Evolutionary conservation across 2,113 vertebrate species (phyloP), one percentile per base, ranked within the genome.

Genomic region (Ranitomeya variabilis): DNA sequence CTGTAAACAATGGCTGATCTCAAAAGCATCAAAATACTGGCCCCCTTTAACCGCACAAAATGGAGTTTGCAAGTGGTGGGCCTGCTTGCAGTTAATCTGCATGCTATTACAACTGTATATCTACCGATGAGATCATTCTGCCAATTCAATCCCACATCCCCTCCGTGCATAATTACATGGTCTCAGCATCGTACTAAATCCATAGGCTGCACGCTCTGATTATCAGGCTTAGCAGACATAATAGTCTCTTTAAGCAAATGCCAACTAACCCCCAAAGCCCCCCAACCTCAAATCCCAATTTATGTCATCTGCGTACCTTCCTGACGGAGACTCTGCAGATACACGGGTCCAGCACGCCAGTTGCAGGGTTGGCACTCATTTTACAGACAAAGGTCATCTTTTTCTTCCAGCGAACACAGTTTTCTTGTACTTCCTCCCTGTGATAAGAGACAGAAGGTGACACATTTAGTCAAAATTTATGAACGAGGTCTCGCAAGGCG

Each of bases 371-470:
- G 90, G 98, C 98, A 14, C 97, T 99, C 97, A 99, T 98, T 90
- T 99, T 99, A 67, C 97, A 99, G 91, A 99, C 95, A 31, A 99
- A 99, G 66, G 94, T 96, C 90, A 99, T 99, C 92, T 95, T 97
- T 94, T 97, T 99, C 90, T 94, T 97, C 98, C 98, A 99, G 89
- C 96, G 96, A 31, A 99, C 98, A 0, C 98, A 98, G 94, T 99
- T 98, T 91, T 99, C 97, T 86, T 96, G 97, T 55, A 99, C 97
- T 92, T 99, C 98, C 92, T 98, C 95, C 90, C 97, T 99, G 86
- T 0, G 0, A 45, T 77, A 77, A 83, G 71, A 21, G 16, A 67
- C 19, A 31, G 7, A 1, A 52, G 21, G n/a, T 4, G 18, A 85
- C 45, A 66, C 11, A 23, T 37, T 87, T 7, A 87, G 67, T 45